Percentiles rank a stretch among this genome's conserved stretches.
Conservation (phyloP, 1,140 invertebrate species). For the Pseudoatta argentina region DNA sequence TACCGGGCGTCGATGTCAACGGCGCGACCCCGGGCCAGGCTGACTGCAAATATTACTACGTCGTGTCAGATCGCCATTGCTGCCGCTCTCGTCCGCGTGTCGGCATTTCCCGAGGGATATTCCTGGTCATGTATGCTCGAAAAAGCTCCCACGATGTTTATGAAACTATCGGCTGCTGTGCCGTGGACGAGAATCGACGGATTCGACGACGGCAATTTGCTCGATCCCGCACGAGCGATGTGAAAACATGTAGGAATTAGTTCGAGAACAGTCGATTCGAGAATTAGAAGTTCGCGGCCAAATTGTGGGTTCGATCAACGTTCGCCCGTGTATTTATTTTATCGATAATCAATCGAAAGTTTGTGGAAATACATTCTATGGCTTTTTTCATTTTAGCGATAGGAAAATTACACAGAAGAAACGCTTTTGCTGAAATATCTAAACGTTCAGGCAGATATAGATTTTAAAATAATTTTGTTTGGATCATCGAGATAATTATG, state of each 20-base stretch:
- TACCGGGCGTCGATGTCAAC: conserved; percentile 33
- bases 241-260: conserved; percentile 34
- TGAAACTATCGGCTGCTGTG: conserved; percentile 34
- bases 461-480: no score
- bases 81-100: conserved; percentile 26
- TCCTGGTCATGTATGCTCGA: conserved; percentile 34
- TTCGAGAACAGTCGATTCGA: not conserved
- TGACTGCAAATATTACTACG: conserved; percentile 61
- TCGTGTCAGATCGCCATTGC: conserved; percentile 45
- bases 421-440: not conserved
- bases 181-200: conserved; percentile 35
- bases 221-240: not conserved
- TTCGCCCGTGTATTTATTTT: not conserved
- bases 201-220: conserved; percentile 32
- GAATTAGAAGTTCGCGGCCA: conserved; percentile 22
- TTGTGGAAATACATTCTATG: not conserved
- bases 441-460: no score
- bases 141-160: conserved; percentile 59
- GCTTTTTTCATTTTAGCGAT: not conserved
- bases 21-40: conserved; percentile 31
- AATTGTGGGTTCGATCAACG: not conserved
- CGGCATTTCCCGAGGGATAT: conserved; percentile 59
- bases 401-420: not conserved
- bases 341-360: conserved; percentile 31
- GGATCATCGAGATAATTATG: no score